These are phyloP conservation scores for rabbit (Oryctolagus cuniculus) DNA, from an alignment of 2,113 vertebrate genomes.

Conservation along the genomic window DNA sequence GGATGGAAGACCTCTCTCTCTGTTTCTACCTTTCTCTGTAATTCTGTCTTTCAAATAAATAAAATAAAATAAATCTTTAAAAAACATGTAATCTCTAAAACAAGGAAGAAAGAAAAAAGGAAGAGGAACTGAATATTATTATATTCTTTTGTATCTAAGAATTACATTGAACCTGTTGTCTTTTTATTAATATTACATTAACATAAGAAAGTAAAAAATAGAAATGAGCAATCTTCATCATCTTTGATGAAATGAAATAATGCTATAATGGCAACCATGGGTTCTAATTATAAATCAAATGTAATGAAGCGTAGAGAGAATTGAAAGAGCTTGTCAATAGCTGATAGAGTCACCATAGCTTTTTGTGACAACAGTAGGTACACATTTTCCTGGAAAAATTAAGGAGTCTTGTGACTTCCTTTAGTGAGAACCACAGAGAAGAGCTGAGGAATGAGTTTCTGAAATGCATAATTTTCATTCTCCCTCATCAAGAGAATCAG, in stretches of 20 bases:
- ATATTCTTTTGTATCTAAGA: no score
- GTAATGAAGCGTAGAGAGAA: background rate
- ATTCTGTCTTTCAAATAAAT: no score
- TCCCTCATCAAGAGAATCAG: background rate
- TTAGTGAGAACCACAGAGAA: background rate
- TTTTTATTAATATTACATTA: no score
- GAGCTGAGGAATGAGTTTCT: background rate
- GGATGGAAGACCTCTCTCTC: no score
- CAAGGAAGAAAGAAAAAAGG: no score
- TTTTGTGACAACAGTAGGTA: background rate
- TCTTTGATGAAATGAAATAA: background rate
- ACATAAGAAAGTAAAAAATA: no score
- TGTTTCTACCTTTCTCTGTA: no score
- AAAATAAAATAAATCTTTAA: no score
- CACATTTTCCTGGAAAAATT: background rate
- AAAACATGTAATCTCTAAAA: no score
- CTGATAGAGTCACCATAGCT: background rate
- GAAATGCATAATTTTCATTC: background rate
- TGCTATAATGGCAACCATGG: background rate
- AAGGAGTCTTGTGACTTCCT: background rate
- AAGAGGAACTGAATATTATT: no score
- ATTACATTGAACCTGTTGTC: no score
- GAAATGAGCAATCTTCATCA: background rate
- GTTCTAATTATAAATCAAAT: background rate
- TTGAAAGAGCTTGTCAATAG: background rate